These are phyloP conservation scores for Blastobasis lacticolella DNA, from an alignment of 2,888 invertebrate genomes.

Conservation along the genomic window DNA sequence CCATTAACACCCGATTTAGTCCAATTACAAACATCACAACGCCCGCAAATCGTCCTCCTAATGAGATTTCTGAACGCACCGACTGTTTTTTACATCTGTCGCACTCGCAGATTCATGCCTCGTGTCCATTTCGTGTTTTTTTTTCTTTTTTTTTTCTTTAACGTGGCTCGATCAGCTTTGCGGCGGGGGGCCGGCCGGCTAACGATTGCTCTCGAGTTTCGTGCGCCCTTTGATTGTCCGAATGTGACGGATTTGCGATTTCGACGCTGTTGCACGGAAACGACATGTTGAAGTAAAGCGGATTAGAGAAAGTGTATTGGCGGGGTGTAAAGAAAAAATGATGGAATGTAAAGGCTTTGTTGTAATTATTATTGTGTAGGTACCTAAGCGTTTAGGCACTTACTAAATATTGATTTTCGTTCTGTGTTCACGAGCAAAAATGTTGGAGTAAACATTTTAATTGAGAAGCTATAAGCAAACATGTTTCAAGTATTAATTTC, in stretches of 20 bases:
- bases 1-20: conserved; percentile 31
- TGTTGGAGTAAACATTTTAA: no score
- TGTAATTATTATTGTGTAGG: no score
- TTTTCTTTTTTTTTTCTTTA: conserved; percentile 40
- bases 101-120: conserved; percentile 23
- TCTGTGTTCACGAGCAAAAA: no score
- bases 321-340: background rate
- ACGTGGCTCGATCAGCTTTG: conserved; percentile 58
- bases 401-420: no score
- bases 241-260: conserved; percentile 62
- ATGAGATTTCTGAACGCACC: conserved; percentile 44
- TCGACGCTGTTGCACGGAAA: conserved; percentile 36
- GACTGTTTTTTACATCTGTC: conserved; percentile 58
- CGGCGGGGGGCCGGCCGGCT: conserved; percentile 57
- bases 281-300: conserved; percentile 47
- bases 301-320: conserved; percentile 22
- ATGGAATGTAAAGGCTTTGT: background rate
- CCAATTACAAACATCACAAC: conserved; percentile 42
- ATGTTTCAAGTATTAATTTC: no score
- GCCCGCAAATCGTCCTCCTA: conserved; percentile 42
- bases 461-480: no score
- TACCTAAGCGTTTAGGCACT: no score
- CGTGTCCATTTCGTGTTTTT: conserved; percentile 54
- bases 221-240: conserved; percentile 60
- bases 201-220: conserved; percentile 56